These are phyloP conservation scores for Cyclopterus lumpus DNA, from an alignment of 2,797 vertebrate genomes.

Conservation along the genomic window DNA sequence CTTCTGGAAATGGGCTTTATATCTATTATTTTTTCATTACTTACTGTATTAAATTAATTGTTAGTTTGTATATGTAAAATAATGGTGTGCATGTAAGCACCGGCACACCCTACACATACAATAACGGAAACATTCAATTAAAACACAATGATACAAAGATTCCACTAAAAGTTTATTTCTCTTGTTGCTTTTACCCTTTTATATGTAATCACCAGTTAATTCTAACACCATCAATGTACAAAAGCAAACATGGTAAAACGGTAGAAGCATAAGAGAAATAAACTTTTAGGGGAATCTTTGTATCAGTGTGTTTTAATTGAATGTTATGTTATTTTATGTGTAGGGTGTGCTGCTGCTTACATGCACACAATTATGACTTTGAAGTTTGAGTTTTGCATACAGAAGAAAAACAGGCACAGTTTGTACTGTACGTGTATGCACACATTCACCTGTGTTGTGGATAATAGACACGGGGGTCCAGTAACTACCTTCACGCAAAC, in stretches of 20 bases:
- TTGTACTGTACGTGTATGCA: background rate
- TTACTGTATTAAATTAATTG: background rate
- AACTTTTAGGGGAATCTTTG: background rate
- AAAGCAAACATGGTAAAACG: background rate
- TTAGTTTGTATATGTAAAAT: background rate
- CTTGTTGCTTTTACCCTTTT: background rate
- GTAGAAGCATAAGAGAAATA: background rate
- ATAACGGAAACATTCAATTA: background rate
- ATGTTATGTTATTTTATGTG: background rate
- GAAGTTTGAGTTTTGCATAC: background rate
- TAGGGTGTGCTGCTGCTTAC: background rate
- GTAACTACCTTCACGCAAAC: slow-evolving; percentile 1
- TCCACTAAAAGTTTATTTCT: background rate
- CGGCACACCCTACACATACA: background rate
- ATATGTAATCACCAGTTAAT: background rate
- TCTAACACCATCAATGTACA: background rate
- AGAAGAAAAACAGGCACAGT: background rate
- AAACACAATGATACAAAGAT: background rate
- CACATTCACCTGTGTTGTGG: background rate
- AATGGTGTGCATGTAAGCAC: background rate
- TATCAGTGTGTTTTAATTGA: background rate
- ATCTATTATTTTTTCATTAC: background rate
- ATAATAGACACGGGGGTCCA: background rate
- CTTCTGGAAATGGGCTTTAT: background rate
- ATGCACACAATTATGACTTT: background rate